These are phyloP conservation scores for Mugil cephalus DNA, from an alignment of 2,113 vertebrate species.

Conservation along the genomic window DNA sequence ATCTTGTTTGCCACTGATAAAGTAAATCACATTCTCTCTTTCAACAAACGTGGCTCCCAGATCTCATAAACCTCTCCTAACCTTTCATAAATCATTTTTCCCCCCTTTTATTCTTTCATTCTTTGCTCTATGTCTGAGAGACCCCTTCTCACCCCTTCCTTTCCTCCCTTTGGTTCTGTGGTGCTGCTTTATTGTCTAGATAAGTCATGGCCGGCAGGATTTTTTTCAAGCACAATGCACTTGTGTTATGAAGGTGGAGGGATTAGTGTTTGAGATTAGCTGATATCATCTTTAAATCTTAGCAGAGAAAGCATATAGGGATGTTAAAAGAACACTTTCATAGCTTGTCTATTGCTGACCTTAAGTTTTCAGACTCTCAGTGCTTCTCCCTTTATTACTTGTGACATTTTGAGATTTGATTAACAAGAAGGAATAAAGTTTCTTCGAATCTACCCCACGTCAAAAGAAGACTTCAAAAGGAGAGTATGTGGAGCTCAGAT, in stretches of 20 bases:
- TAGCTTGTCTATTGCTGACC: slow-evolving; percentile 13
- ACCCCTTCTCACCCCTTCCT: slow-evolving; percentile 6
- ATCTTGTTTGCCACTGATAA: slow-evolving; percentile 71
- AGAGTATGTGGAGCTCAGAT: background rate
- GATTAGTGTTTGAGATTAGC: slow-evolving; percentile 70
- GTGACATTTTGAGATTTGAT: slow-evolving; percentile 33
- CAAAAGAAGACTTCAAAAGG: slow-evolving; percentile 1
- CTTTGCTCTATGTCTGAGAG: slow-evolving; percentile 48
- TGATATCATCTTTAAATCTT: slow-evolving; percentile 65
- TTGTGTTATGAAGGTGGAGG: slow-evolving; percentile 66
- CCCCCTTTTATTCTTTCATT: slow-evolving; percentile 34
- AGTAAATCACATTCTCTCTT: slow-evolving; percentile 69
- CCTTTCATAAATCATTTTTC: slow-evolving; percentile 66
- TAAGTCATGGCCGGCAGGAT: slow-evolving; percentile 52
- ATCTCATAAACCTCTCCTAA: slow-evolving; percentile 75
- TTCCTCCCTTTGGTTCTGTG: slow-evolving; percentile 25
- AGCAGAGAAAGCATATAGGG: slow-evolving; percentile 33
- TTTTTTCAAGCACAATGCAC: slow-evolving; percentile 66
- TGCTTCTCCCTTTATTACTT: slow-evolving; percentile 9
- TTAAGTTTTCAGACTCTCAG: slow-evolving; percentile 27
- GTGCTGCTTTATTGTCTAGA: slow-evolving; percentile 59
- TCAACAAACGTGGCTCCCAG: slow-evolving; percentile 65
- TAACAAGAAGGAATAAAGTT: background rate
- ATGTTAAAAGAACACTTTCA: slow-evolving; percentile 19
- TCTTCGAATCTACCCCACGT: background rate